phyloP scores from a whole-genome alignment of 2,797 vertebrate species.

The Spheniscus humboldti region DNA sequence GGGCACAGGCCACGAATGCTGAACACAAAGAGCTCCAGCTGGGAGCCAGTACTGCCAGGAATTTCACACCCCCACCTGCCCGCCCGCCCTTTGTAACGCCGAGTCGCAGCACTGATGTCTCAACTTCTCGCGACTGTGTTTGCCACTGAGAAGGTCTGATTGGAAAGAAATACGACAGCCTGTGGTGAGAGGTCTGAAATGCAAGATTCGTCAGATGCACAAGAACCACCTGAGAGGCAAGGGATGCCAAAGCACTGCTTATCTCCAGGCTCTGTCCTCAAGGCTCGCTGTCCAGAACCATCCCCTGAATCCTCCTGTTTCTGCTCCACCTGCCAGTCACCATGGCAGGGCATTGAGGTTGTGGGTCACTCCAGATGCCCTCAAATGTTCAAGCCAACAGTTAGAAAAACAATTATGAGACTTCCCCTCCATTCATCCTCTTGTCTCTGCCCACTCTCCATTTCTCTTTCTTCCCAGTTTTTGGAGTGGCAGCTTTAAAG shows the following conservation, averaged over 20 bases:
- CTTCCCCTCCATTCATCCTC: not conserved
- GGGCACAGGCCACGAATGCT: not conserved
- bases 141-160: not conserved
- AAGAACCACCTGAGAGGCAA: not conserved
- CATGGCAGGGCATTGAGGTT: not conserved
- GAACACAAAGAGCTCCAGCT: conserved; percentile 1
- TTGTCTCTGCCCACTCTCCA: not conserved
- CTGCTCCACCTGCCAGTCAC: not conserved
- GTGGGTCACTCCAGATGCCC: not conserved
- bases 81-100: not conserved
- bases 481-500: not conserved
- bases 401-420: not conserved
- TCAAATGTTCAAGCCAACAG: not conserved
- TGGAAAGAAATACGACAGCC: not conserved
- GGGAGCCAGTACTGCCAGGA: not conserved
- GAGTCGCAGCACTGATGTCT: not conserved
- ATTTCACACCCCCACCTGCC: not conserved
- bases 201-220: not conserved
- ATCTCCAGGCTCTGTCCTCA: not conserved
- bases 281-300: not conserved
- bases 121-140: not conserved
- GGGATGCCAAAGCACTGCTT: not conserved
- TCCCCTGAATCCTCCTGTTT: not conserved
- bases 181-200: not conserved
- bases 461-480: not conserved